phyloP scores from a whole-genome alignment of 2,797 vertebrate genomes.

The Dipus sagitta region DNA sequence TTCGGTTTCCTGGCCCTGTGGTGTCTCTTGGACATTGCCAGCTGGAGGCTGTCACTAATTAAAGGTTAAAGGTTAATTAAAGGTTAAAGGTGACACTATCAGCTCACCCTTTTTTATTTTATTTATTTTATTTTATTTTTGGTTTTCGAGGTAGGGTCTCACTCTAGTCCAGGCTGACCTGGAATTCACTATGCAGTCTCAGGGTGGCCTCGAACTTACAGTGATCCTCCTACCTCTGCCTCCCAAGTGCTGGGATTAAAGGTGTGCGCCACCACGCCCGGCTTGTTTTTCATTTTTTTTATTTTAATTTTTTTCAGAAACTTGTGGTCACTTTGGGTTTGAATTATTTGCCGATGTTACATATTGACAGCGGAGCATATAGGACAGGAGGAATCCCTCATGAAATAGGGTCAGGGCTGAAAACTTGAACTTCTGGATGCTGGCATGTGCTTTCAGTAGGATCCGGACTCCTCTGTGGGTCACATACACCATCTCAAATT shows the following conservation, averaged over 20 bases:
- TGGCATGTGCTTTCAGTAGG: not conserved
- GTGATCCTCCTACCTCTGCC: no score
- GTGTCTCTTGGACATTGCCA: not conserved
- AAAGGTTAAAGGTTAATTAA: no score
- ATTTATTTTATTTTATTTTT: no score
- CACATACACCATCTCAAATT: not conserved
- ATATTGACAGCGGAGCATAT: not conserved
- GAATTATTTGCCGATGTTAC: not conserved
- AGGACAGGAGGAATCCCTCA: not conserved
- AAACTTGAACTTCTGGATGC: not conserved
- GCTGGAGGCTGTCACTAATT: not conserved
- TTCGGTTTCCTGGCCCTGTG: not conserved
- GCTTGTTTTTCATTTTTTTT: no score
- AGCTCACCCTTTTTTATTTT: not conserved
- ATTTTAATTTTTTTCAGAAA: no score
- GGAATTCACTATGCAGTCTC: no score
- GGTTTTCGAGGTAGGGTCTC: no score
- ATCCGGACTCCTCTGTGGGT: not conserved
- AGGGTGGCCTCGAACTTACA: no score
- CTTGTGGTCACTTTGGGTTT: not conserved
- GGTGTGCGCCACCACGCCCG: no score
- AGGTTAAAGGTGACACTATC: not conserved
- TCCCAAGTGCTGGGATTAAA: no score
- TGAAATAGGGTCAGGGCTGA: not conserved
- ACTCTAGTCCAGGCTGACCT: no score